These are phyloP conservation scores for Sebastes trivittatus DNA, from an alignment of 2,797 vertebrate species.

Conservation along the genomic window DNA sequence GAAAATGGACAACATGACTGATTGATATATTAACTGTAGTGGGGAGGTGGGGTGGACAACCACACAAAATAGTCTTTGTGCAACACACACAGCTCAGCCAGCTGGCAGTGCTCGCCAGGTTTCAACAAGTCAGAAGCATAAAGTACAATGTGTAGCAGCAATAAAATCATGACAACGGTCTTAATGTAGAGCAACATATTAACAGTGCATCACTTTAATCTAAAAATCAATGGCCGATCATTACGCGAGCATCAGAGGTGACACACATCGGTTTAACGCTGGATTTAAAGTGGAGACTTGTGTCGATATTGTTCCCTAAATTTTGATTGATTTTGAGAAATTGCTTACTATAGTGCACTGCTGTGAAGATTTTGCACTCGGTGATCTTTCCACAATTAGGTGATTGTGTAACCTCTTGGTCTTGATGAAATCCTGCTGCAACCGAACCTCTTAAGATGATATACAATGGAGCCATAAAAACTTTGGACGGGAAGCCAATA, in stretches of 20 bases:
- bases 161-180: slow-evolving; percentile 30
- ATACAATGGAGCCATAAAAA: slow-evolving; percentile 6
- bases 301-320: background rate
- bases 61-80: no score
- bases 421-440: background rate
- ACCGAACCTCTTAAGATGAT: slow-evolving; percentile 26
- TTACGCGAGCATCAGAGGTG: background rate
- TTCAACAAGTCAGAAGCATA: slow-evolving; percentile 19
- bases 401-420: background rate
- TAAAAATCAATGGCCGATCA: slow-evolving; percentile 36
- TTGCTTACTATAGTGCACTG: background rate
- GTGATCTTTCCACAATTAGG: slow-evolving; percentile 9
- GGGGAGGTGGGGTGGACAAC: background rate
- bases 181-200: slow-evolving; percentile 15
- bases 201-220: slow-evolving; percentile 24
- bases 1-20: background rate
- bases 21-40: background rate
- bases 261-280: background rate
- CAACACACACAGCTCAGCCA: background rate
- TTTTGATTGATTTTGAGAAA: background rate
- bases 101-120: slow-evolving; percentile 3
- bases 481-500: slow-evolving; percentile 17
- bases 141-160: slow-evolving; percentile 12
- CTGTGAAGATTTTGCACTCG: background rate
- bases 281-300: background rate